Evolutionary conservation across 2,797 vertebrate species (phyloP), one percentile per base, ranked within the genome.

Genomic region (Microhierax caerulescens): DNA sequence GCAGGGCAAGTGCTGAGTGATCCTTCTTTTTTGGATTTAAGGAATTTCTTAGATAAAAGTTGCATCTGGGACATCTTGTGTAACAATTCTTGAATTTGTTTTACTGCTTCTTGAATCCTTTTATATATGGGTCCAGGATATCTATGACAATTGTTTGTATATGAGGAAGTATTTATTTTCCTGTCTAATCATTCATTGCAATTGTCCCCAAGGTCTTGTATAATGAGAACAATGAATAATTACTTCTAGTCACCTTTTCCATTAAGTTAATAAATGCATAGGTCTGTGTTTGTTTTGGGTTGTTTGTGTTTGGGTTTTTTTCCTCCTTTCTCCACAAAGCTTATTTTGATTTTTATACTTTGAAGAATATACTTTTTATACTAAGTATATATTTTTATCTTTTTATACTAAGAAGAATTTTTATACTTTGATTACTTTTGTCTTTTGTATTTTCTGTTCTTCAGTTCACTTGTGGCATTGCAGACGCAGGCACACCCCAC

Each of bases 191-290:
- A 80, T 70, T 95, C 94, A 87, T 25, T 48, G 64, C 56, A 48
- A 30, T 87, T 96, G 50, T 89, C 91, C 83, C 60, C 51, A 79
- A 93, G 96, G 81, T 73, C 91, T 87, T 74, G 36, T 67, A 48
- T 95, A 94, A 95, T 85, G 47, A 87, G 74, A 95, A 43, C 85
- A 69, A 50, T 89, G 91, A 95, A 73, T 87, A 91, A 95, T 95
- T 94, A 76, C 43, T 78, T 85, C 74, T 69, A 20, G 41, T 94
- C 86, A 94, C 90, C 84, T 96, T 87, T 92, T 92, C 74, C 54
- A 67, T 95, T 90, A 79, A 13, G n/a, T 89, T 86, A 92, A 95
- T 81, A 92, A 94, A 93, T 92, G 41, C 34, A 51, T 27, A 34
- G 4, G 19, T 79, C 74, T 88, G 36, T 22, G 16, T 56, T 50